Percentiles rank a stretch among this genome's conserved stretches.
Evolutionary conservation across 2,888 invertebrate species (phyloP).

Genomic region (Drosophila lutescens): DNA sequence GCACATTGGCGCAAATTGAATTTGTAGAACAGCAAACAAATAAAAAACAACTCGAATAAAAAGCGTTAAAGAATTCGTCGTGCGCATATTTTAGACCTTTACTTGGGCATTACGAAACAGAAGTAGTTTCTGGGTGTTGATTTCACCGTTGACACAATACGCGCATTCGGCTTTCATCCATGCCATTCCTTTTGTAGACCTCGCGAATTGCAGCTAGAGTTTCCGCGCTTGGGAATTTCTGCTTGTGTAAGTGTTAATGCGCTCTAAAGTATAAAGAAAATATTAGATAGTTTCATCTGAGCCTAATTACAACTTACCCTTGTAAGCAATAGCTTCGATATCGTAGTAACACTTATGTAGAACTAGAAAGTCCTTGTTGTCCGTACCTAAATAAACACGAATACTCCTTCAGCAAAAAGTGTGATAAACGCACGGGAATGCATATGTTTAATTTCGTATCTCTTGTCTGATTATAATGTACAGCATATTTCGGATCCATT

Average conservation of each 20-base stretch:
- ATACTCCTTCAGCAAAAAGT: too few relatives aligned
- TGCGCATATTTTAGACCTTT: constrained; percentile 41
- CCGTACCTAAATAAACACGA: too few relatives aligned
- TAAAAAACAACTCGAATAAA: constrained; percentile 31
- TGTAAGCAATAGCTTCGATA: too few relatives aligned
- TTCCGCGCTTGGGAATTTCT: background rate
- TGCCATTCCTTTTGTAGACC: background rate
- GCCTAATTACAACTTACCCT: too few relatives aligned
- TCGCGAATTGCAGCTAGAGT: background rate
- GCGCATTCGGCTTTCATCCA: background rate
- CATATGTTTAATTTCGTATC: too few relatives aligned
- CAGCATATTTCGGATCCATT: too few relatives aligned
- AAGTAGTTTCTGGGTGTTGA: constrained; percentile 46
- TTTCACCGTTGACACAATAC: background rate
- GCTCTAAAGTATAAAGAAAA: background rate
- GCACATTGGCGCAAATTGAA: constrained; percentile 64
- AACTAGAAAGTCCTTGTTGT: too few relatives aligned
- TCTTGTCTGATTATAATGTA: too few relatives aligned
- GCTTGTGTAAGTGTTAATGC: background rate
- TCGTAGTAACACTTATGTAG: too few relatives aligned
- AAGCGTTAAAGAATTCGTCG: constrained; percentile 10
- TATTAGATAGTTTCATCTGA: background rate
- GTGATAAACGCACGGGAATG: too few relatives aligned
- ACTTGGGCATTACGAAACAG: constrained; percentile 27
- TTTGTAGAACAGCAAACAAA: constrained; percentile 53